Percentiles rank a stretch among this genome's conserved stretches.
These are phyloP conservation scores for Cotesia glomerata DNA, from an alignment of 1,140 invertebrate species.

Conservation along the genomic window DNA sequence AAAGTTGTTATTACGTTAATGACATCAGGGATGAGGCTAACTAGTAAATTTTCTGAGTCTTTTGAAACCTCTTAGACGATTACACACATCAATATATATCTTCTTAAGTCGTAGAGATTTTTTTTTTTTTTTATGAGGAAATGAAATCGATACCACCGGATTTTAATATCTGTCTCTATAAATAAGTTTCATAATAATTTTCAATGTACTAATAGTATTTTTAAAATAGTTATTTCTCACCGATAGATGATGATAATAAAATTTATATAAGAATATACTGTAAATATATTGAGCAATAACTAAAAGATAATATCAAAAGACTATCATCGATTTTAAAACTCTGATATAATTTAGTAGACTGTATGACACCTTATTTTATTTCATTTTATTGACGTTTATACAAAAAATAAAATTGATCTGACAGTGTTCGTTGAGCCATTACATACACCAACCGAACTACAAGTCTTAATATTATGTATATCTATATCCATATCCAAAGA, in stretches of 20 bases:
- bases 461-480: too few relatives aligned
- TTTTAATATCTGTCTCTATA: too few relatives aligned
- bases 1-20: background rate
- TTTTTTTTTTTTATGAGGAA: background rate
- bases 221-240: too few relatives aligned
- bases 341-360: background rate
- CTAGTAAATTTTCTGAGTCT: background rate
- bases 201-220: too few relatives aligned
- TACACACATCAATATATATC: background rate
- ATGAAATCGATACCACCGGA: background rate
- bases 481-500: too few relatives aligned
- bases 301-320: too few relatives aligned
- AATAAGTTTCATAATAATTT: too few relatives aligned
- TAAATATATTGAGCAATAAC: too few relatives aligned
- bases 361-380: constrained; percentile 41
- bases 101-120: background rate
- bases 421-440: constrained; percentile 2
- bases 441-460: background rate
- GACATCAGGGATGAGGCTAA: background rate
- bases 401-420: background rate
- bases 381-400: constrained; percentile 30
- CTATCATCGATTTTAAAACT: too few relatives aligned
- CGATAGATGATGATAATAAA: too few relatives aligned
- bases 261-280: too few relatives aligned
- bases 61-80: background rate